Percentiles rank a stretch among this genome's conserved stretches.
These are phyloP conservation scores for Agrenia bidenticulata DNA, from an alignment of 2,888 invertebrate species.

Conservation along the genomic window DNA sequence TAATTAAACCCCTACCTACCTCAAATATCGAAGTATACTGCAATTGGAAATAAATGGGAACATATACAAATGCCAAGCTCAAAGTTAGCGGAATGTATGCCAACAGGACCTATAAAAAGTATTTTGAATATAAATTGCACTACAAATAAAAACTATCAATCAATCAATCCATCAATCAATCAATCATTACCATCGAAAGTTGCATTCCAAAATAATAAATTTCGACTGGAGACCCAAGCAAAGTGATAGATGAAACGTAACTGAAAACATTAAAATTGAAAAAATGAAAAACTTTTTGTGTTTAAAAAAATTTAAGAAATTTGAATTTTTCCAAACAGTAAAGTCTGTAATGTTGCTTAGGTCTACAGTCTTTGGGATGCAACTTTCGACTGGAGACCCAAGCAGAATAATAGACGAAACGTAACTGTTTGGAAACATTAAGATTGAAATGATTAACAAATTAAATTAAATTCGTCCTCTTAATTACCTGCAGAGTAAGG, in stretches of 20 bases:
- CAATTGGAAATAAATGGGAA: conserved; percentile 47
- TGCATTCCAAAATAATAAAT: conserved; percentile 48
- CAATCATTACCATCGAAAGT: conserved; percentile 39
- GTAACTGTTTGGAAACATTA: conserved; percentile 33
- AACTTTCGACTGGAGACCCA: conserved; percentile 48
- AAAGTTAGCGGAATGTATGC: conserved; percentile 47
- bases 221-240: conserved; percentile 48
- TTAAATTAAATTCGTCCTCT: too few relatives aligned
- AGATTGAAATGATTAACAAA: not conserved
- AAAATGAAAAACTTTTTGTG: not conserved
- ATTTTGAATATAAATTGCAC: too few relatives aligned
- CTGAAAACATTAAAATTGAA: conserved; percentile 21
- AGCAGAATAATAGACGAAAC: conserved; percentile 48
- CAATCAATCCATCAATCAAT: not conserved
- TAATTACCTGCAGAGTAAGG: conserved; percentile 76
- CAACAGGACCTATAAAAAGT: too few relatives aligned
- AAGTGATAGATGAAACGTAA: conserved; percentile 48
- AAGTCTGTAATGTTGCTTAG: too few relatives aligned
- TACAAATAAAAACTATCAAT: not conserved
- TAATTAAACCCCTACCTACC: conserved; percentile 21
- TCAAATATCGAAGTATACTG: conserved; percentile 49
- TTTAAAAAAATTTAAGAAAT: conserved; percentile 2
- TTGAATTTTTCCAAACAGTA: too few relatives aligned
- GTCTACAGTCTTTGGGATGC: too few relatives aligned
- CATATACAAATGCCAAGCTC: conserved; percentile 44